A percentile compares a stretch with the other conserved stretches of the same genome.
Conservation (phyloP, 2,113 vertebrate genomes). For the Rhinichthys klamathensis region DNA sequence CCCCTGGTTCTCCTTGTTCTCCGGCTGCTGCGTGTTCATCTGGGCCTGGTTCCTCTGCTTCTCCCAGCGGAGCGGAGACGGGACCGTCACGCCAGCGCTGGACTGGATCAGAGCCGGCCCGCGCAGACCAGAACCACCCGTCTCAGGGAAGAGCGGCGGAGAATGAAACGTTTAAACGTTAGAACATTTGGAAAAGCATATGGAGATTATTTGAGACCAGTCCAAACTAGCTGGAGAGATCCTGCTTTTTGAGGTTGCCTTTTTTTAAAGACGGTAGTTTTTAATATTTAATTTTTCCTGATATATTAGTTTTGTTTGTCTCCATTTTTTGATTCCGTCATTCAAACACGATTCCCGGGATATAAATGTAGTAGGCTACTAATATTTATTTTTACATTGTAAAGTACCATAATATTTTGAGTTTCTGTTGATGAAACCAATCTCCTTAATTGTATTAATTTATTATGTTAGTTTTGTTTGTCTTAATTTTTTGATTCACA, state of each 20-base stretch:
- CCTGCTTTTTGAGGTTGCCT: background rate
- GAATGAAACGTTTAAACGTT: background rate
- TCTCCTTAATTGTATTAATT: no score
- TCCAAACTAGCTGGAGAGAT: background rate
- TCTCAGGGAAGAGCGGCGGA: background rate
- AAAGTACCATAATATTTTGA: no score
- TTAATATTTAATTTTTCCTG: background rate
- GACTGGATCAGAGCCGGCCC: slow-evolving; percentile 63
- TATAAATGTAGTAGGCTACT: background rate
- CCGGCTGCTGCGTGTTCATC: slow-evolving; percentile 85
- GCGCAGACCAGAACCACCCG: background rate
- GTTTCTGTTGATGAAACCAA: no score
- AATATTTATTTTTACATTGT: background rate
- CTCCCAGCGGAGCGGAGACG: slow-evolving; percentile 85
- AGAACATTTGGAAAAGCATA: no score
- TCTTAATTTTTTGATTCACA: background rate
- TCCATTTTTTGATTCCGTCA: no score
- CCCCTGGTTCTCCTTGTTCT: slow-evolving; percentile 86
- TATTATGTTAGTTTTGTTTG: no score
- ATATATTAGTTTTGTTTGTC: no score
- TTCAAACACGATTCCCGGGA: background rate
- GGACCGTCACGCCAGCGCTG: slow-evolving; percentile 77
- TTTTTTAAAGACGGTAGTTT: no score
- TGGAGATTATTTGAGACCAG: background rate
- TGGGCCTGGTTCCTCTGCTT: slow-evolving; percentile 94